Percentiles rank a stretch among this genome's conserved stretches.
Evolutionary conservation across 92 coral and sea anemone genomes (phyloP).

Genomic region (Scolanthus callimorphus): DNA sequence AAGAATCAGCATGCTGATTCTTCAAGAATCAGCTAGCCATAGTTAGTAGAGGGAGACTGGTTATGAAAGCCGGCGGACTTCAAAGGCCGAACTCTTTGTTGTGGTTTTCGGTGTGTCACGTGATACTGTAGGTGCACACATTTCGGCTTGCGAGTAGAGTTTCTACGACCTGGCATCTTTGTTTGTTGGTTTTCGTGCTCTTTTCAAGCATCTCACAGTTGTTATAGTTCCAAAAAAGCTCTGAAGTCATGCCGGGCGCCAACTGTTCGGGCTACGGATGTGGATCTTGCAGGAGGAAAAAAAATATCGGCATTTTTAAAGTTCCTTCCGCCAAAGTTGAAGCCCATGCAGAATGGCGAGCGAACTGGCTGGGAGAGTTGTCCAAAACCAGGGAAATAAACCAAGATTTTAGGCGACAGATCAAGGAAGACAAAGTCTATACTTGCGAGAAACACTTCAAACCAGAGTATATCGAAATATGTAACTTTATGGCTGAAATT

Average conservation of each 20-base stretch:
- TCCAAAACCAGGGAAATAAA: slow-evolving; percentile 15
- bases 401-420: slow-evolving; percentile 19
- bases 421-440: slow-evolving; percentile 16
- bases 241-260: slow-evolving; percentile 26
- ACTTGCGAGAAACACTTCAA: slow-evolving; percentile 43
- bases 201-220: too few relatives aligned
- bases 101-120: slow-evolving; percentile 36
- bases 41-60: slow-evolving; percentile 31
- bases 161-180: slow-evolving; percentile 17
- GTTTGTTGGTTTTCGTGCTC: too few relatives aligned
- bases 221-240: neutral
- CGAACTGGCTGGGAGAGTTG: slow-evolving; percentile 35
- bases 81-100: slow-evolving; percentile 42
- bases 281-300: slow-evolving; percentile 39
- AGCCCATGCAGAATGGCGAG: slow-evolving; percentile 34
- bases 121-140: slow-evolving; percentile 40
- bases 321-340: slow-evolving; percentile 40
- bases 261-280: slow-evolving; percentile 52
- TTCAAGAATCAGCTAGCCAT: too few relatives aligned
- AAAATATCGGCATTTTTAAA: slow-evolving; percentile 49
- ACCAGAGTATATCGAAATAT: slow-evolving; percentile 45
- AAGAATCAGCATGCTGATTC: too few relatives aligned
- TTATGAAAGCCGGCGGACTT: slow-evolving; percentile 37
- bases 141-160: slow-evolving; percentile 21
- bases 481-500: slow-evolving; percentile 34